Conservation (phyloP, 2,797 vertebrate genomes). For the Sparus aurata region DNA sequence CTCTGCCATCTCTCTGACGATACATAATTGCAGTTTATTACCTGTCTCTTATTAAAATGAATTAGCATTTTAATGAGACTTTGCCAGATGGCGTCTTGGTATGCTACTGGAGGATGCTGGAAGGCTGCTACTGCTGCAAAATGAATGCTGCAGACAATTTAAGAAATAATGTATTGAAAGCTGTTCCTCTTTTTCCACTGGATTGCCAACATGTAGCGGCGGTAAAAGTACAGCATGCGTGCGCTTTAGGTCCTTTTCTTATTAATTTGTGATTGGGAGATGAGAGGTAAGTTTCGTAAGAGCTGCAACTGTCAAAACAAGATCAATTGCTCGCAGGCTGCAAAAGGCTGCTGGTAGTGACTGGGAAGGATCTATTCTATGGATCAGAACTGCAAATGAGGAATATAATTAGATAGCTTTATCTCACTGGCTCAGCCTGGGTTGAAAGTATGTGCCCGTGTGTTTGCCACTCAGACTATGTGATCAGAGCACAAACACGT, state of each 20-base stretch:
- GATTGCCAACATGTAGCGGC: conserved; percentile 37
- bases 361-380: conserved; percentile 77
- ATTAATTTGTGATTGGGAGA: conserved; percentile 44
- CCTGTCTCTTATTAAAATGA: conserved; percentile 91
- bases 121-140: conserved; percentile 59
- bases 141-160: conserved; percentile 50
- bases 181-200: conserved; percentile 31
- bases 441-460: conserved; percentile 36
- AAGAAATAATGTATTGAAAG: conserved; percentile 39
- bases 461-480: conserved; percentile 47
- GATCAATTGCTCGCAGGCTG: conserved; percentile 68
- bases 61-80: conserved; percentile 91
- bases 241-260: conserved; percentile 8
- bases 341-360: conserved; percentile 54
- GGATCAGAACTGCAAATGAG: conserved; percentile 84
- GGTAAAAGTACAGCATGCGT: conserved; percentile 13
- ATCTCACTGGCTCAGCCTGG: conserved; percentile 76
- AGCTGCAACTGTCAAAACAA: conserved; percentile 55
- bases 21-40: conserved; percentile 92
- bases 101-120: conserved; percentile 75
- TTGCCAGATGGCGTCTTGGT: conserved; percentile 87
- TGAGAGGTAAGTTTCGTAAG: conserved; percentile 37
- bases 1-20: conserved; percentile 81
- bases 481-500: conserved; percentile 66
- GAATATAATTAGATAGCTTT: conserved; percentile 86